Evolutionary conservation across 2,797 vertebrate genomes (phyloP).

Genomic region (Gymnopithys bicolor): DNA sequence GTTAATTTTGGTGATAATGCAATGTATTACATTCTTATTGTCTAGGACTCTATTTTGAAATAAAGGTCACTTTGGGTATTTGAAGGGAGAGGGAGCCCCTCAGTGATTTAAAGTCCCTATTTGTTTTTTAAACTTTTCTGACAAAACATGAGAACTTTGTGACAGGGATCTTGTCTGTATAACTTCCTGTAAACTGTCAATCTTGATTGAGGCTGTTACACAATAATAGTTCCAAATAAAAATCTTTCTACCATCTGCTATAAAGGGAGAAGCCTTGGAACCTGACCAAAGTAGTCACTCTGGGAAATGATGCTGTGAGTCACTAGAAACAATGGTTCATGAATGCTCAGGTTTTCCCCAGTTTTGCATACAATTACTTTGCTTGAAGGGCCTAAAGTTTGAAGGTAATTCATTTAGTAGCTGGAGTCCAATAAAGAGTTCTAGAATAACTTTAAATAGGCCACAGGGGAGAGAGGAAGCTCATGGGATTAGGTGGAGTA

Average conservation of each 20-base stretch:
- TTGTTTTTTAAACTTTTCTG: background rate
- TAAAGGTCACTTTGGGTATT: background rate
- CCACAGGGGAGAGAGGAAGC: background rate
- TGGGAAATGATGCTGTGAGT: conserved; percentile 31
- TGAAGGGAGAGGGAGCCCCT: background rate
- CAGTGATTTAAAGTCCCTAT: background rate
- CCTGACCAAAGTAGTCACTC: background rate
- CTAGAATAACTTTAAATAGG: background rate
- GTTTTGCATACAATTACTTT: background rate
- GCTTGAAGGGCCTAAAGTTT: background rate
- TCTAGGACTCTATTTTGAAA: background rate
- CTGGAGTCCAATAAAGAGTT: background rate
- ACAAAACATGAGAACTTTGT: background rate
- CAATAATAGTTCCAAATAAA: background rate
- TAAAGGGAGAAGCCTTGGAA: conserved; percentile 1
- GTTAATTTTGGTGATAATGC: background rate
- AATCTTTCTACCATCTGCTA: background rate
- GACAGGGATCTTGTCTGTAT: background rate
- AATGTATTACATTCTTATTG: background rate
- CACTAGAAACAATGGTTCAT: conserved; percentile 16
- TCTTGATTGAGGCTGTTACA: background rate
- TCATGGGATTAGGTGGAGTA: conserved; percentile 4
- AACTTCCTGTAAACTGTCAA: background rate
- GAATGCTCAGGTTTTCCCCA: background rate
- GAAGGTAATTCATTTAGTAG: background rate